Evolutionary conservation across 2,113 vertebrate species (phyloP).

Genomic region (Puffinus mauretanicus): DNA sequence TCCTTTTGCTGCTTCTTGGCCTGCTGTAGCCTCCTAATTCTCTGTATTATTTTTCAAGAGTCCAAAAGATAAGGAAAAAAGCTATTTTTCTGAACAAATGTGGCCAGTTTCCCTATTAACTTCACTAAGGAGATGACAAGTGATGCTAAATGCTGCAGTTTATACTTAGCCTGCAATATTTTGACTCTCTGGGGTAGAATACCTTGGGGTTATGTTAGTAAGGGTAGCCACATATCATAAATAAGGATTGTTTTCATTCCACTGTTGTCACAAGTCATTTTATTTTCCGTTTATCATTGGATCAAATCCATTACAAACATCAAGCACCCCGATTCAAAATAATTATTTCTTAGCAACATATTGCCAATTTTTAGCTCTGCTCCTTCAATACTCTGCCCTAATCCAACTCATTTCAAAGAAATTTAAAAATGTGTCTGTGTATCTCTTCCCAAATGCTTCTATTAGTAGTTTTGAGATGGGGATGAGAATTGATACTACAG

Average conservation of each 20-base stretch:
- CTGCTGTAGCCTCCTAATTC: neutral
- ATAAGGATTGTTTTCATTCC: constrained; percentile 47
- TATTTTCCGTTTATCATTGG: neutral
- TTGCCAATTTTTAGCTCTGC: neutral
- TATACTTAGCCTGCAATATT: neutral
- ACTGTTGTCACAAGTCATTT: constrained; percentile 4
- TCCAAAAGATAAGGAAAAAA: neutral
- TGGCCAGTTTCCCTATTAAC: neutral
- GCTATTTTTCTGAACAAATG: neutral
- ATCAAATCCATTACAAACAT: constrained; percentile 36
- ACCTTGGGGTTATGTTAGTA: neutral
- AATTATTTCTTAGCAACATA: constrained; percentile 11
- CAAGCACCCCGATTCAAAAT: neutral
- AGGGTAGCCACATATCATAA: constrained; percentile 15
- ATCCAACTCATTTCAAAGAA: neutral
- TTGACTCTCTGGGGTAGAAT: constrained; percentile 1
- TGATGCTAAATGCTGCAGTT: neutral
- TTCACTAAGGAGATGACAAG: neutral
- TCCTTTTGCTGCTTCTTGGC: neutral
- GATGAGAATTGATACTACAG: neutral
- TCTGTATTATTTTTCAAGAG: neutral
- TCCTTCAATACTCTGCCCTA: neutral
- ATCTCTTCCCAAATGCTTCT: neutral
- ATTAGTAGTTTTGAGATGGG: neutral
- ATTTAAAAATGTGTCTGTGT: neutral